Conservation (phyloP, 2,888 invertebrate genomes). For the Nemoura dubitans region DNA sequence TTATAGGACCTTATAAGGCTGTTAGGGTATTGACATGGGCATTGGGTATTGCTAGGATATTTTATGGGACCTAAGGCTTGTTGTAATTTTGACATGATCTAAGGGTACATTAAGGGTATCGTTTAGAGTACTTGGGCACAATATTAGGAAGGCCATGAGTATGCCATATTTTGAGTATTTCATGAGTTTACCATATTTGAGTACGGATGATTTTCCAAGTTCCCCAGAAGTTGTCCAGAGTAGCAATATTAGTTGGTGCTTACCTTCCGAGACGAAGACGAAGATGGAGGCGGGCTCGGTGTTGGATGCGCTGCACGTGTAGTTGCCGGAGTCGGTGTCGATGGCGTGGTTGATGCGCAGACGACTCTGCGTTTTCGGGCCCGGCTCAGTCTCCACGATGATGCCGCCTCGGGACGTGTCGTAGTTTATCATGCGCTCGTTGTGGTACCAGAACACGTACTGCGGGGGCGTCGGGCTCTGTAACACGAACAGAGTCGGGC, state of each 20-base stretch:
- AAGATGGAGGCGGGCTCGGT: slow-evolving; percentile 89
- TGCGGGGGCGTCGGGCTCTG: slow-evolving; percentile 93
- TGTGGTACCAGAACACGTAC: slow-evolving; percentile 96
- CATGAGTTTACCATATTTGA: no score
- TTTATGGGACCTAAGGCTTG: no score
- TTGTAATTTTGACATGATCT: no score
- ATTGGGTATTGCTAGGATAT: no score
- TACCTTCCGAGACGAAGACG: slow-evolving; percentile 92
- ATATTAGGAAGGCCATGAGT: no score
- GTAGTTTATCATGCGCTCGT: slow-evolving; percentile 93
- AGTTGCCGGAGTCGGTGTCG: slow-evolving; percentile 89
- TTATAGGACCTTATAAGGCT: no score
- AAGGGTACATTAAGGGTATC: no score
- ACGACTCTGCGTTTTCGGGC: slow-evolving; percentile 84
- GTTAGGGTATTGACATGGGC: no score
- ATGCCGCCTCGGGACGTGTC: slow-evolving; percentile 85
- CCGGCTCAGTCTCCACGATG: slow-evolving; percentile 83
- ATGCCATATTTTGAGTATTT: no score
- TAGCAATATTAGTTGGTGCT: slow-evolving; percentile 55
- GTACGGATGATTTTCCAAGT: no score
- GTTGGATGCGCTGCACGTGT: slow-evolving; percentile 89
- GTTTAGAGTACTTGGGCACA: no score
- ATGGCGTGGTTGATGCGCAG: slow-evolving; percentile 84
- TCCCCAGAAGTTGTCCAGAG: no score
- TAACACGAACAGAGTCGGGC: slow-evolving; percentile 60